Evolutionary conservation across 2,797 vertebrate species (phyloP), one percentile per base, ranked within the genome.

Genomic region (Danio albolineatus): DNA sequence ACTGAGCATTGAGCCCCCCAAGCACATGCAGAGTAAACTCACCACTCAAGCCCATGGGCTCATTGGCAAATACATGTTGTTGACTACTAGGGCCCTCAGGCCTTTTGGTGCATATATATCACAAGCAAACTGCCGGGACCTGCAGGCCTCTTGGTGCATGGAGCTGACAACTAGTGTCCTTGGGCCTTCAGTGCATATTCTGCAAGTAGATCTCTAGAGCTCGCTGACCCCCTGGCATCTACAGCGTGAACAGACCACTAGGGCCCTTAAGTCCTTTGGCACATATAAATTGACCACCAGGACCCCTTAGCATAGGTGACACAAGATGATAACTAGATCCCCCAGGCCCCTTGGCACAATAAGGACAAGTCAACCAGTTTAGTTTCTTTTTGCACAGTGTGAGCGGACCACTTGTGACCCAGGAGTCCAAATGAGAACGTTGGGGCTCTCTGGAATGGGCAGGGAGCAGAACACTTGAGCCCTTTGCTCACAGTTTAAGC

Each of bases 51-150:
- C n/a, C 12, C 8, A 41, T 36, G 12, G 57, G 10, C 28, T 6
- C 49, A n/a, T 14, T 56, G 51, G 10, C 51, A 71, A 10, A 71
- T 43, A 57, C 39, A 44, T 14, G 69, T 41, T 14, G 69, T 41
- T 72, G 38, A 57, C 39, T 72, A 44, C 51, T 28, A 2, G n/a
- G 19, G 17, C 19, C 38, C 8, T 44, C 8, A 9, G 53, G 17
- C 5, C 53, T 59, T 59, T 28, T 53, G 21, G n/a, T 54, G 19
- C 39, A 72, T 72, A 57, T n/a, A n/a, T 57, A 43, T 72, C 39
- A 9, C 39, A 72, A 57, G 53, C 13, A 43, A 12, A 54, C 36
- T 7, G 10, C 67, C 54, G 10, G 67, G n/a, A 1, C 49, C 49
- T 8, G 8, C 17, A 56, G 70, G 17, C 17, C 70, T 5, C 13